Conservation (phyloP, 2,888 invertebrate genomes). For the Lissonota sp. region DNA sequence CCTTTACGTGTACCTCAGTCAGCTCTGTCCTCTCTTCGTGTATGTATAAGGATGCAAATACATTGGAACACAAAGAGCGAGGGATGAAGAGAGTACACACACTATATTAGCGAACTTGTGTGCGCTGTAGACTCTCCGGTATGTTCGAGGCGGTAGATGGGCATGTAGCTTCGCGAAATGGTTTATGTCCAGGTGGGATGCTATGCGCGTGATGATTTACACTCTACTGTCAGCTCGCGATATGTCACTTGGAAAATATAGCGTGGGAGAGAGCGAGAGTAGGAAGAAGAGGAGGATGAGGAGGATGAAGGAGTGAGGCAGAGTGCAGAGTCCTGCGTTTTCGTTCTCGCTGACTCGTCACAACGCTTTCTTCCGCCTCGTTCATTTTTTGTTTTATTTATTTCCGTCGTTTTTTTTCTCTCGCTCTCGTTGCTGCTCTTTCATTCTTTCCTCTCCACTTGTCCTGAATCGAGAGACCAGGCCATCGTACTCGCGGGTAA, state of each 20-base stretch:
- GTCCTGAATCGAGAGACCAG: conserved; percentile 48
- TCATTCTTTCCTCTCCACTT: conserved; percentile 36
- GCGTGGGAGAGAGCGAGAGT: conserved; percentile 16
- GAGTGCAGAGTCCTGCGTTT: conserved; percentile 22
- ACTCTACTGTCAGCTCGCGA: conserved; percentile 58
- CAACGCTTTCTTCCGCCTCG: conserved; percentile 30
- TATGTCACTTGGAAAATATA: conserved; percentile 62
- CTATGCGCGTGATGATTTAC: conserved; percentile 58
- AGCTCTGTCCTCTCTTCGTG: conserved; percentile 1
- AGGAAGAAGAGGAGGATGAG: not conserved
- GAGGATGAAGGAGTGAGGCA: conserved; percentile 26
- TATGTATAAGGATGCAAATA: conserved; percentile 27
- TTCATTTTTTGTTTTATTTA: conserved; percentile 18
- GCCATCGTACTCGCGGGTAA: conserved; percentile 55
- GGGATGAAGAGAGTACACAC: conserved; percentile 31
- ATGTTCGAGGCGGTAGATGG: conserved; percentile 31
- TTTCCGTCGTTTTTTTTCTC: not conserved
- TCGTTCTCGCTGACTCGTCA: conserved; percentile 18
- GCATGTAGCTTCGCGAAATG: conserved; percentile 55
- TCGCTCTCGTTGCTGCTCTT: not conserved
- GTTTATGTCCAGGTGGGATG: conserved; percentile 59
- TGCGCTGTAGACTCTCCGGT: conserved; percentile 34
- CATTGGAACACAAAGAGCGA: not conserved
- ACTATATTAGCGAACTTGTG: conserved; percentile 35
- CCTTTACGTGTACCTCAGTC: no score